These are phyloP conservation scores for Fissipunctia ypsillon DNA, from an alignment of 2,888 invertebrate genomes.

Conservation along the genomic window DNA sequence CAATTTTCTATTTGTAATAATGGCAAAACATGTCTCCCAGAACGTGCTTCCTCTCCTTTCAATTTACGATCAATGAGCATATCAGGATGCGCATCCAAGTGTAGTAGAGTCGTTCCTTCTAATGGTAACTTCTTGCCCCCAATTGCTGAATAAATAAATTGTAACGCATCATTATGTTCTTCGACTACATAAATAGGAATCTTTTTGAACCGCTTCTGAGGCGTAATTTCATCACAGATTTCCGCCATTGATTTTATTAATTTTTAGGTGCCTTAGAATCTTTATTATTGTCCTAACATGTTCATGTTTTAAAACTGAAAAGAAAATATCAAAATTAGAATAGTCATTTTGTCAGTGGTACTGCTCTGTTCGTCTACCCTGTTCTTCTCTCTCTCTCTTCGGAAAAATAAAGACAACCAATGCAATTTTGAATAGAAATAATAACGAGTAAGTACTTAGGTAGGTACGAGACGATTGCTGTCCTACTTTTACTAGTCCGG, in stretches of 20 bases:
- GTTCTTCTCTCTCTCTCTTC: background rate
- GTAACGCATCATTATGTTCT: constrained; percentile 94
- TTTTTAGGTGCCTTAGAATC: background rate
- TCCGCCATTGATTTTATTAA: constrained; percentile 63
- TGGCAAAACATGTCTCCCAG: constrained; percentile 93
- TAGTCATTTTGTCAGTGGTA: background rate
- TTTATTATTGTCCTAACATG: constrained; percentile 4
- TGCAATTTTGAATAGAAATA: background rate
- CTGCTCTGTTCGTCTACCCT: background rate
- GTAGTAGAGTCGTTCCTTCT: constrained; percentile 93
- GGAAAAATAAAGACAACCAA: background rate
- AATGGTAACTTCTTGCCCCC: constrained; percentile 95
- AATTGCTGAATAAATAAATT: constrained; percentile 94
- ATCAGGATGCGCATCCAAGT: constrained; percentile 98
- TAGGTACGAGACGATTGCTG: background rate
- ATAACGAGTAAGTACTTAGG: background rate
- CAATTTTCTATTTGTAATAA: constrained; percentile 97
- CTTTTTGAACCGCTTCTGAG: constrained; percentile 90
- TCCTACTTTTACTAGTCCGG: background rate
- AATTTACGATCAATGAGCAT: constrained; percentile 95
- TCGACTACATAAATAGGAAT: constrained; percentile 95
- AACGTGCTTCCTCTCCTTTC: constrained; percentile 93
- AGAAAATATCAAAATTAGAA: constrained; percentile 3
- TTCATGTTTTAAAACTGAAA: constrained; percentile 29
- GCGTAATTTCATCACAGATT: constrained; percentile 56